Conservation (phyloP, 2,797 vertebrate species). For the Gephyroberyx darwinii region DNA sequence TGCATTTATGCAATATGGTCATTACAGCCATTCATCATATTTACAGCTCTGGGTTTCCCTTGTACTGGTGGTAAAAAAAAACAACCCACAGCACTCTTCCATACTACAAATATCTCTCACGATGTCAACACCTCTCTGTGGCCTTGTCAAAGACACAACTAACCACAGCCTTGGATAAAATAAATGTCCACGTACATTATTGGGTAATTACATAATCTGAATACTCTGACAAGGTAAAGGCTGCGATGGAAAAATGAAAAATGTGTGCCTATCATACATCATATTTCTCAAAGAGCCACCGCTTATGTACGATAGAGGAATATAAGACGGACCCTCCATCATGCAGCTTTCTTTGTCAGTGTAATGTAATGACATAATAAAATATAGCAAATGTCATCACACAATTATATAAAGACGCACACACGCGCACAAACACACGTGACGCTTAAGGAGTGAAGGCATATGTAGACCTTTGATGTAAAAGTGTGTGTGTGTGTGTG, state of each 20-base stretch:
- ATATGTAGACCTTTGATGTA: constrained; percentile 22
- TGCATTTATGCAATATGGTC: constrained; percentile 67
- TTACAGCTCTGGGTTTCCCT: constrained; percentile 66
- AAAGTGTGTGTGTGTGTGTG: neutral
- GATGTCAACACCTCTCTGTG: constrained; percentile 60
- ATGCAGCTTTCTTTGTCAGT: constrained; percentile 26
- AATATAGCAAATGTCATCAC: constrained; percentile 28
- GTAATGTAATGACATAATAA: constrained; percentile 24
- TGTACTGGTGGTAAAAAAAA: constrained; percentile 22
- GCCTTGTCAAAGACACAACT: constrained; percentile 58
- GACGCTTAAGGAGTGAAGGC: constrained; percentile 6
- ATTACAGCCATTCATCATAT: constrained; percentile 75
- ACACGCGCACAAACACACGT: constrained; percentile 3
- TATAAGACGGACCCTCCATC: constrained; percentile 40
- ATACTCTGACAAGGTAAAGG: constrained; percentile 43
- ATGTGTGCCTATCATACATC: constrained; percentile 24
- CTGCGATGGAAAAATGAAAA: constrained; percentile 54
- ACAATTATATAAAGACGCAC: neutral
- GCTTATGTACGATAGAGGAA: constrained; percentile 43
- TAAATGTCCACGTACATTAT: constrained; percentile 37
- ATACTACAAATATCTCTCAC: constrained; percentile 67
- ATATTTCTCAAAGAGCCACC: constrained; percentile 13
- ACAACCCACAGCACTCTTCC: constrained; percentile 17
- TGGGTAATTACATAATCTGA: constrained; percentile 63
- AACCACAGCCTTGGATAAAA: constrained; percentile 50